Evolutionary conservation across 2,113 vertebrate species (phyloP), one percentile per base, ranked within the genome.

Genomic region (Cyanistes caeruleus): DNA sequence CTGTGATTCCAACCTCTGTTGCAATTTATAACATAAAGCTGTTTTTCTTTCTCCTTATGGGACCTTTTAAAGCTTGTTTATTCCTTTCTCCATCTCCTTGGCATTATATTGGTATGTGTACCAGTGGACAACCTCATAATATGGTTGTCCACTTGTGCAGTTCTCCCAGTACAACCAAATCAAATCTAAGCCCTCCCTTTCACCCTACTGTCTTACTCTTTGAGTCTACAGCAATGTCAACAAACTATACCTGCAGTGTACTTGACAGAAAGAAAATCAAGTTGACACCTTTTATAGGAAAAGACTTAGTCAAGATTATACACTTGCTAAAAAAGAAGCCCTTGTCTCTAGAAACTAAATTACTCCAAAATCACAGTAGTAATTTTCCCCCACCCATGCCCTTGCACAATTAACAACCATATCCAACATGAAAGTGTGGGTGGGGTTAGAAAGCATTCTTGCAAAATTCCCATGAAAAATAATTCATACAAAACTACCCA

Each of bases 381-480:
- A 91, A 93, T 97, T 96, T 87, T 83, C 27, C 90, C 84, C 82
- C 84, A 89, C 89, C 85, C 82, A 81, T 86, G 58, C 46, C 68
- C 28, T 94, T 95, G 52, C 79, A 84, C 84, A 96, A 93, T 95
- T 97, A 68, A 86, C 89, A 78, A 22, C 60, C 49, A 41, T 82
- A 84, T 80, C 44, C 94, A 89, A 91, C 95, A 94, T 96, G 65
- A 95, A 96, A 91, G 91, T 3, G 33, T 87, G 89, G 97, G 96
- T 95, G 94, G 90, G 20, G 93, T 94, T 94, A 89, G 64, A 89
- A 75, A 10, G 49, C 69, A 95, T 90, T 91, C 85, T 86, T 95
- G 74, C 39, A 93, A 94, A 91, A 94, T 95, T 96, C 92, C 41
- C 92, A 95, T 84, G 93, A 96, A 96, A 95, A 84, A 76, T 73